Evolutionary conservation across 2,888 invertebrate species (phyloP), one percentile per base, ranked within the genome.

Genomic region (Sisyra nigra): DNA sequence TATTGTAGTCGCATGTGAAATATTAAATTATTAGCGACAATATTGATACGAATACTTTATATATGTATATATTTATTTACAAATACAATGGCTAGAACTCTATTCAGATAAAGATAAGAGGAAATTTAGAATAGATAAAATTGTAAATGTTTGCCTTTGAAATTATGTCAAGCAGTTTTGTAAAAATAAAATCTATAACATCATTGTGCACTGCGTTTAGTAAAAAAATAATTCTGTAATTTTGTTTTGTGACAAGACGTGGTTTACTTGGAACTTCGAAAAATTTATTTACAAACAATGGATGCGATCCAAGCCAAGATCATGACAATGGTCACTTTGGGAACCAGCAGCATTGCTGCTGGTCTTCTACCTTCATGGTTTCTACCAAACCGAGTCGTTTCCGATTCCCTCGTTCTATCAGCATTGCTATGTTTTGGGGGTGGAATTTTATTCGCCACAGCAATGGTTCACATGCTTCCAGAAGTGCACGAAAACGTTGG

Each of bases 401-500:
- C 68, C 17, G 71, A 72, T 54, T 79, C 79, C 1, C 57, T 83
- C 2, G 53, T 75, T 2, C 66, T 82, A 1, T 83, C 84, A 1
- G 67, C 75, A 11, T 60, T 83, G 6, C 65, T 87, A 2, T 86
- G 84, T 55, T 84, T 83, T 53, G 87, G 87, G 3, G 85, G 80
- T 5, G 87, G 87, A 1, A 80, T 87, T 15, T 66, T 87, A 3
- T 60, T 87, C 3, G 76, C 83, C 1, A 87, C 87, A 1, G 74
- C 84, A 1, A 50, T 85, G 29, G 68, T 82, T 13, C 87, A 87
- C 60, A 82, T 87, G 67, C 61, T 87, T 3, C 84, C 84, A n/a
- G 86, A 87, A 66, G 76, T 17, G 10, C 67, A 80, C 41, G 71
- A 74, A 46, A 62, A 64, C 45, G 57, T 76, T 38, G 68, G 70